These are phyloP conservation scores for Geotrypetes seraphini DNA, from an alignment of 2,797 vertebrate species.

Conservation along the genomic window DNA sequence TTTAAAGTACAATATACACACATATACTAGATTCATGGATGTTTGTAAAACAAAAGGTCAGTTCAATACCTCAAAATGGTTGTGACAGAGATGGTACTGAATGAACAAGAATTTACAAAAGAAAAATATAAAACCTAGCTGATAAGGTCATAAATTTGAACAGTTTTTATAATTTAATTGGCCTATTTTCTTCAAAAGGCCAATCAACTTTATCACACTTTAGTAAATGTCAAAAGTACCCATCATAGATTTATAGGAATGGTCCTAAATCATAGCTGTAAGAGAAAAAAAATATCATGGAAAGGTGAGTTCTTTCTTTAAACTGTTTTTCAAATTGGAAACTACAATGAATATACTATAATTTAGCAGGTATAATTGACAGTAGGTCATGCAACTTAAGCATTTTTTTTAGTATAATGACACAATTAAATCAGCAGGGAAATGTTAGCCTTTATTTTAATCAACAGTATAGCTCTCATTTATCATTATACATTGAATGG, in stretches of 20 bases:
- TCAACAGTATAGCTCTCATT: too few relatives aligned
- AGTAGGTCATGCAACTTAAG: background rate
- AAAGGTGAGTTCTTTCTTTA: too few relatives aligned
- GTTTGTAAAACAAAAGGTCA: conserved; percentile 43
- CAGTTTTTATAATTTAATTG: conserved; percentile 11
- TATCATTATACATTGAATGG: too few relatives aligned
- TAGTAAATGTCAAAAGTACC: conserved; percentile 10
- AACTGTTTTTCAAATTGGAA: conserved; percentile 7
- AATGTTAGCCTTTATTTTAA: conserved; percentile 7
- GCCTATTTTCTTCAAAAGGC: conserved; percentile 12
- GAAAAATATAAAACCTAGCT: conserved; percentile 12
- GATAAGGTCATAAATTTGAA: conserved; percentile 32
- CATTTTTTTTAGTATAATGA: conserved; percentile 9
- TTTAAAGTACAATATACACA: too few relatives aligned
- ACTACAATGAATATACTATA: conserved; percentile 7
- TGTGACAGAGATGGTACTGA: conserved; percentile 9
- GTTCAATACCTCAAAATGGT: conserved; percentile 37
- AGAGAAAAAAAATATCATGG: conserved; percentile 4
- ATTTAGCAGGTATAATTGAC: conserved; percentile 11
- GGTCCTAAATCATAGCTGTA: background rate
- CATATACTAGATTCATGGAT: conserved; percentile 31
- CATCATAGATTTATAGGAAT: conserved; percentile 3
- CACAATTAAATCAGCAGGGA: conserved; percentile 7
- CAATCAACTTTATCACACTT: conserved; percentile 18
- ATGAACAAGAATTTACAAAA: conserved; percentile 14